Percentiles rank a stretch among this genome's conserved stretches.
Conservation (phyloP, 2,797 vertebrate genomes). For the Sebastes jordani region DNA sequence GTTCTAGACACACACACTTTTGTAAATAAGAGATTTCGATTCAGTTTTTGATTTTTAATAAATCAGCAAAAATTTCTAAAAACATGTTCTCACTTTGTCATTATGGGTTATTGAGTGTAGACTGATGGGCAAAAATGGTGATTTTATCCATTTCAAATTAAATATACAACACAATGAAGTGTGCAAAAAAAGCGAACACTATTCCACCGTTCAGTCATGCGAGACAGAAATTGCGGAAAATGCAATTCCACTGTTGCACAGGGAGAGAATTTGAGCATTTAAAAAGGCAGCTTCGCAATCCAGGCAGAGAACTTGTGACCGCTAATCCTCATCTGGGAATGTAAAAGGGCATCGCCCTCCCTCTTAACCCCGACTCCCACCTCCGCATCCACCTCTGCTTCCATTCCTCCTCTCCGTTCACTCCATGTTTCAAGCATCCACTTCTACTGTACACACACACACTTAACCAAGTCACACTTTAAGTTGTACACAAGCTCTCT, state of each 20-base stretch:
- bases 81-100: no score
- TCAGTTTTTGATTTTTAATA: no score
- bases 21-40: no score
- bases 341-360: constrained; percentile 22
- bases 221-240: background rate
- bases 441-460: background rate
- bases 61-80: no score
- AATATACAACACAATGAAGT: no score
- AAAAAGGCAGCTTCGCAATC: constrained; percentile 24
- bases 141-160: no score
- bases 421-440: background rate
- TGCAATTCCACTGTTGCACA: background rate
- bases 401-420: background rate
- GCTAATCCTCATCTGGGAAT: constrained; percentile 76
- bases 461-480: background rate
- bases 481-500: background rate
- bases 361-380: constrained; percentile 6
- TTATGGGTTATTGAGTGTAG: no score
- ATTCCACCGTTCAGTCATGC: no score
- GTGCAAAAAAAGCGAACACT: no score
- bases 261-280: background rate
- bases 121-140: no score
- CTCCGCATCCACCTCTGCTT: constrained; percentile 2
- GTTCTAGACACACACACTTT: no score
- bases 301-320: constrained; percentile 74